Percentiles rank a stretch among this genome's conserved stretches.
These are phyloP conservation scores for Rhopalosiphum nymphaeae DNA, from an alignment of 2,888 invertebrate species.

Conservation along the genomic window DNA sequence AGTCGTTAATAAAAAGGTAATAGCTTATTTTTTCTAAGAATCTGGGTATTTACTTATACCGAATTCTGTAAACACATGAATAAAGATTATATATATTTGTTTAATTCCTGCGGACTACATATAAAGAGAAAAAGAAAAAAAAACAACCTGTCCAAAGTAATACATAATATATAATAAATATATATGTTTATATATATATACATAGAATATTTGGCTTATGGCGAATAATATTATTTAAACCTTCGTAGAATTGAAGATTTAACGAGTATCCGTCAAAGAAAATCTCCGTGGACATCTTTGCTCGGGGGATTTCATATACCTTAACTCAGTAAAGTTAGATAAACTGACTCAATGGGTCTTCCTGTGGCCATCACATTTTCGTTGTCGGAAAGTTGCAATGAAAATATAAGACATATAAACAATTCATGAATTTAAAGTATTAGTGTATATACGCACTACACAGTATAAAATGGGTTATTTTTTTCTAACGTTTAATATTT, in stretches of 20 bases:
- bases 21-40: not conserved
- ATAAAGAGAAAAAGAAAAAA: not conserved
- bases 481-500: conserved; percentile 54
- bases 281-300: conserved; percentile 44
- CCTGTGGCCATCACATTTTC: conserved; percentile 39
- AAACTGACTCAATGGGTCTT: conserved; percentile 43
- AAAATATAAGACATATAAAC: conserved; percentile 52
- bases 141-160: not conserved
- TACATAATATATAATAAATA: not conserved
- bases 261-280: conserved; percentile 39
- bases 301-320: conserved; percentile 16
- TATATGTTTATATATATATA: not conserved
- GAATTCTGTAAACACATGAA: not conserved
- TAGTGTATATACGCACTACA: conserved; percentile 14
- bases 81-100: not conserved
- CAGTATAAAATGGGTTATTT: conserved; percentile 43
- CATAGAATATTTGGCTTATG: not conserved
- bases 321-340: conserved; percentile 36
- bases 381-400: conserved; percentile 14
- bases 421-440: conserved; percentile 60
- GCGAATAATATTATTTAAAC: conserved; percentile 45
- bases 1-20: not conserved
- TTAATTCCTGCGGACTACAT: not conserved
- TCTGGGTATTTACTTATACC: not conserved
- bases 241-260: conserved; percentile 28